phyloP scores from a whole-genome alignment of 1,140 invertebrate species.

The Hyposmocoma kahamanoa region DNA sequence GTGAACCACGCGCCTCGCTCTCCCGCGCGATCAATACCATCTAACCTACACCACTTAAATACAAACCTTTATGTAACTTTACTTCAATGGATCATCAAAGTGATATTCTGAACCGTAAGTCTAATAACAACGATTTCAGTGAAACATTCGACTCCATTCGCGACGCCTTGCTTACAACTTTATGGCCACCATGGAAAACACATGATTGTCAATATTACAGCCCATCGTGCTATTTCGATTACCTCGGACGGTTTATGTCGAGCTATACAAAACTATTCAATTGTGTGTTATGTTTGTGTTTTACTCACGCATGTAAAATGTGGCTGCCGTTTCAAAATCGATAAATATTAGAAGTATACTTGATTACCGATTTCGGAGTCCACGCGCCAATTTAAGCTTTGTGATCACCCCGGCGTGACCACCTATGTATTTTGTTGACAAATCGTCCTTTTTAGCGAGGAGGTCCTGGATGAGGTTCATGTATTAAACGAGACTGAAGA shows the following conservation, averaged over 20 bases:
- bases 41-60: constrained; percentile 22
- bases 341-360: constrained; percentile 41
- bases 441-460: neutral
- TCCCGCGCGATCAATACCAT: constrained; percentile 47
- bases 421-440: too few relatives aligned
- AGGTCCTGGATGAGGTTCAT: neutral
- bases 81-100: neutral
- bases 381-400: too few relatives aligned
- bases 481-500: neutral
- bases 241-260: constrained; percentile 18
- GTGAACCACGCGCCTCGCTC: constrained; percentile 21
- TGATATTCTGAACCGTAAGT: neutral
- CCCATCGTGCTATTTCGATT: neutral
- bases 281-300: constrained; percentile 20
- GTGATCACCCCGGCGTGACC: too few relatives aligned
- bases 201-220: constrained; percentile 33
- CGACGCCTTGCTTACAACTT: constrained; percentile 33
- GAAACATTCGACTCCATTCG: constrained; percentile 19
- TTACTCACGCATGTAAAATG: constrained; percentile 39
- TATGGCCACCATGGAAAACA: constrained; percentile 49
- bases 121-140: neutral
- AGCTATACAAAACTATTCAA: too few relatives aligned
- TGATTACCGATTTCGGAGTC: neutral
- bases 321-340: constrained; percentile 41
- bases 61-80: constrained; percentile 15